Evolutionary conservation across 2,113 vertebrate genomes (phyloP).

Genomic region (Bufo bufo): DNA sequence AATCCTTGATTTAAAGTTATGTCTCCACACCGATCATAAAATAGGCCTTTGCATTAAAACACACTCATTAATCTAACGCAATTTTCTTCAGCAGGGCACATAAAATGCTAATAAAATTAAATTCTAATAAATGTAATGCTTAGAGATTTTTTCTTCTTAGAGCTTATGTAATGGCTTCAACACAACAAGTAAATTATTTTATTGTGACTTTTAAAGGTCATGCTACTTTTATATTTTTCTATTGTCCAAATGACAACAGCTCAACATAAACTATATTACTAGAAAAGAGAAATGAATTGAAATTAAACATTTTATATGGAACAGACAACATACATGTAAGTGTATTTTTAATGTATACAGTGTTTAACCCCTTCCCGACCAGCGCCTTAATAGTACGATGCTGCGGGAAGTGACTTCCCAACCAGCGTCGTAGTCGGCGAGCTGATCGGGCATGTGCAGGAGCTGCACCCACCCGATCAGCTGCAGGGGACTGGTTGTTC

Average conservation of each 20-base stretch:
- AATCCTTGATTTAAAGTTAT: constrained; percentile 55
- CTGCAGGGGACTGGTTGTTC: no score
- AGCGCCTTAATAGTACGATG: no score
- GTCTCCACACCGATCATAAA: constrained; percentile 52
- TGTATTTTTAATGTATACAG: no score
- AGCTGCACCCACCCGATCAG: no score
- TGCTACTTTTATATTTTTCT: not conserved
- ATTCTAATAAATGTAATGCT: constrained; percentile 39
- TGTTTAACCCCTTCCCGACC: no score
- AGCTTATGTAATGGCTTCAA: not conserved
- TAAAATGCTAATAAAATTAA: constrained; percentile 58
- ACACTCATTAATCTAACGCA: constrained; percentile 54
- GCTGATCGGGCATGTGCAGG: no score
- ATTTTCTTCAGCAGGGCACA: constrained; percentile 42
- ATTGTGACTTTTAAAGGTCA: not conserved
- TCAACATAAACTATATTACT: not conserved
- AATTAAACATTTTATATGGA: not conserved
- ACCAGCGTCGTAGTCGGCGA: no score
- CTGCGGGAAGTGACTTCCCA: no score
- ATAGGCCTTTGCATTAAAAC: constrained; percentile 49
- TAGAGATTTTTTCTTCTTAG: not conserved
- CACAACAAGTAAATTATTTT: constrained; percentile 16
- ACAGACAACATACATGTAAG: no score
- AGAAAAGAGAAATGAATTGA: not conserved
- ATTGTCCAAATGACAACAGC: not conserved